Evolutionary conservation across 2,888 invertebrate genomes (phyloP), one percentile per base, ranked within the genome.

Genomic region (Idaea dimidiata): DNA sequence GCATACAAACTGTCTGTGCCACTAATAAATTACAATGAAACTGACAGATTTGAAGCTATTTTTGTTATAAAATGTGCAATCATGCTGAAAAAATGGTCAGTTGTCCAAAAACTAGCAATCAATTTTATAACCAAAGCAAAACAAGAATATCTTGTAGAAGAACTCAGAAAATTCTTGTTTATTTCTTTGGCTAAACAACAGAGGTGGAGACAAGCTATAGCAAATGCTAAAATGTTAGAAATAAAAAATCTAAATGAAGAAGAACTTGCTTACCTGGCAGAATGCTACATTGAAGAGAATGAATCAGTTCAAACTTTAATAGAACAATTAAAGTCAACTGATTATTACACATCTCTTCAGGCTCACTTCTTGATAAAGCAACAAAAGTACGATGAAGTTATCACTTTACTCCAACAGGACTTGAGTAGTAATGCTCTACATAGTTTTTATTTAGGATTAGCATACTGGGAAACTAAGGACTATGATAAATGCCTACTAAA

Each of bases 401-500:
- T 95, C 57, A 78, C 88, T 63, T 75, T 94, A 33, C 78, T 96
- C 59, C 83, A 93, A 68, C 83, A 93, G 68, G 79, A 87, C 61
- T 78, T 76, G 57, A 59, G 80, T 60, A 87, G 94, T 64, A 81
- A 84, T 67, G 83, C 93, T 16, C 87, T 94, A 64, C 91, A 93
- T 68, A 93, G 94, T 86, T 86, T 94, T 64, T 93, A 94, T 78
- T 84, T 95, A 60, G 96, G 95, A 1, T 87, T 89, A 76, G 89
- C 95, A 62, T 93, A 94, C 80, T 95, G 94, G 93, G 86, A 93
- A 75, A 76, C 94, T 17, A 83, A 93, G 56, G 86, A 95, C 64
- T 94, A 93, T 83, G 92, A 94, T 43, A 94, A 95, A 69, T 94
- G 95, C 70, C 86, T 96, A 43, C 87, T 94, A 65, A 93, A 94